phyloP scores from a whole-genome alignment of 2,113 vertebrate species.

The Indicator indicator region DNA sequence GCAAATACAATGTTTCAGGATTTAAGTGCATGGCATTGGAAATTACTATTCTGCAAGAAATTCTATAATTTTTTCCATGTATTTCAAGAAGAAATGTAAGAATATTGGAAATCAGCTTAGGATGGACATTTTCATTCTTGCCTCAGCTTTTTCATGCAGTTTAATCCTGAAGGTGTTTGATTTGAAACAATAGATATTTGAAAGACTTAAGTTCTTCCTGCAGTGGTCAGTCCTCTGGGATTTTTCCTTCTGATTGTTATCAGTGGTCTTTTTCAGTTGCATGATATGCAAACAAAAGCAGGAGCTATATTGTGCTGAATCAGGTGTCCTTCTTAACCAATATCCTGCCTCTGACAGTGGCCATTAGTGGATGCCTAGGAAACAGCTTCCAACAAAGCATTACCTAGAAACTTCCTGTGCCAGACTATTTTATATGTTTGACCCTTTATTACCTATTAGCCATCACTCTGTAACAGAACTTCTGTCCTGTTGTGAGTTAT shows the following conservation, averaged over 20 bases:
- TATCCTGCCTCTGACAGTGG: conserved; percentile 29
- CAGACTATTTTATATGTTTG: not conserved
- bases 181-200: conserved; percentile 41
- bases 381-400: conserved; percentile 28
- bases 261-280: conserved; percentile 22
- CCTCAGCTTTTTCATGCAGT: not conserved
- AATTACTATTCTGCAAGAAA: not conserved
- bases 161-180: not conserved
- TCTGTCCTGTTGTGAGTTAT: not conserved
- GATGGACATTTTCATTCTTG: not conserved
- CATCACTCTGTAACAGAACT: not conserved
- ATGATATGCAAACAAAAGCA: conserved; percentile 15
- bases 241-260: conserved; percentile 45
- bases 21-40: not conserved
- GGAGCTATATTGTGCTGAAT: conserved; percentile 31
- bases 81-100: not conserved
- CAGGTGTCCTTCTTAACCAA: conserved; percentile 7
- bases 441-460: not conserved
- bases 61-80: not conserved
- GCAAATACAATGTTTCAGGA: not conserved
- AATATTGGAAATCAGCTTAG: not conserved
- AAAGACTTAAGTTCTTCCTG: not conserved
- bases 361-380: conserved; percentile 15
- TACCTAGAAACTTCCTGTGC: conserved; percentile 48
- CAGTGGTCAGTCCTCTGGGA: not conserved